Conservation (phyloP, 2,113 vertebrate genomes). For the Halichoeres trimaculatus region DNA sequence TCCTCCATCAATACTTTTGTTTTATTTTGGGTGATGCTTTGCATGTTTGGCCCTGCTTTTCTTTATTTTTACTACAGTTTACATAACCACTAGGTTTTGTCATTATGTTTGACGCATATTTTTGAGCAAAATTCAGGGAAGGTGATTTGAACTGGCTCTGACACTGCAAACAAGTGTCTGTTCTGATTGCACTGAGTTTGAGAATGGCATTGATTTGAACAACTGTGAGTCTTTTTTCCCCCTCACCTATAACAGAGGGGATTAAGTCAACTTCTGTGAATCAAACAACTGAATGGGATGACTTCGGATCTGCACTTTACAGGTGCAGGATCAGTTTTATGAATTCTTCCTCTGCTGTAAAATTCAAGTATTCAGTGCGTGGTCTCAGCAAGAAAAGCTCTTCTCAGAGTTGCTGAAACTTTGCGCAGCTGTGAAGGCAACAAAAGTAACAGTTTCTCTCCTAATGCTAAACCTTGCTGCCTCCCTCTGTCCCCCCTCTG, state of each 20-base stretch:
- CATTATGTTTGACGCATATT: conserved; percentile 17
- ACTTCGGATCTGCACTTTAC: conserved; percentile 56
- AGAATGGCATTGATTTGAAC: conserved; percentile 41
- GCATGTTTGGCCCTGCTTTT: conserved; percentile 41
- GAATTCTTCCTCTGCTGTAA: conserved; percentile 9
- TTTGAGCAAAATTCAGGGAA: conserved; percentile 61
- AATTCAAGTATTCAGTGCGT: conserved; percentile 5
- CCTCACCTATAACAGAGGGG: conserved; percentile 19
- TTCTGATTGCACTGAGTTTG: conserved; percentile 71
- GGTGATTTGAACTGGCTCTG: conserved; percentile 54
- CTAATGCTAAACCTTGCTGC: conserved; percentile 52
- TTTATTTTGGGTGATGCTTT: conserved; percentile 44
- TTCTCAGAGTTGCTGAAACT: conserved; percentile 28
- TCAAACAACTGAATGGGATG: conserved; percentile 24
- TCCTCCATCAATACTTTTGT: conserved; percentile 18
- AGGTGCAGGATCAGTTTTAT: conserved; percentile 15
- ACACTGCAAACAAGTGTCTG: conserved; percentile 28
- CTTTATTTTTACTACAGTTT: conserved; percentile 32
- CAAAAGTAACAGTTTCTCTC: conserved; percentile 35
- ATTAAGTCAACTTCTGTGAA: conserved; percentile 50
- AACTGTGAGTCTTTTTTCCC: conserved; percentile 57
- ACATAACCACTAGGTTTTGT: conserved; percentile 37
- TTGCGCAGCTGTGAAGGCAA: conserved; percentile 33
- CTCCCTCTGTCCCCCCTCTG: conserved; percentile 43
- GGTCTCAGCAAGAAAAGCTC: conserved; percentile 10